A percentile compares a stretch with the other conserved stretches of the same genome.
phyloP scores from a whole-genome alignment of 2,113 vertebrate species.

The Tinamus guttatus region DNA sequence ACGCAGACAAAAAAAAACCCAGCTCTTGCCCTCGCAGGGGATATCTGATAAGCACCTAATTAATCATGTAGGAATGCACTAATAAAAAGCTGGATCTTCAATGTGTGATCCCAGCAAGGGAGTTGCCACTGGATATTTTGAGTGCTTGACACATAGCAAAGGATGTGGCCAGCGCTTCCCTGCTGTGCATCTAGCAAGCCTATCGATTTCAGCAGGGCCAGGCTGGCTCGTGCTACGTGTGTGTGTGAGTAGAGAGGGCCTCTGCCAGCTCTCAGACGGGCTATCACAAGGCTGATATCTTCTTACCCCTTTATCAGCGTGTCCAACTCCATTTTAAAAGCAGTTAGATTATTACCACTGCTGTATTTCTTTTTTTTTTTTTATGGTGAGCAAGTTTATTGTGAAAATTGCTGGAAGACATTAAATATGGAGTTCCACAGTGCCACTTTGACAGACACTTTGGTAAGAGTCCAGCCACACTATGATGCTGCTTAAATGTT shows the following conservation, averaged over 20 bases:
- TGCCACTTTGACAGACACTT: background rate
- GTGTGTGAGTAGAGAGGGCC: background rate
- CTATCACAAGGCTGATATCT: background rate
- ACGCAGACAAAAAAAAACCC: background rate
- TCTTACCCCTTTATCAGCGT: background rate
- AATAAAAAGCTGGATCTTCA: background rate
- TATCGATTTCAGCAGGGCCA: background rate
- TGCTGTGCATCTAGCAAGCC: background rate
- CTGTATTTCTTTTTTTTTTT: background rate
- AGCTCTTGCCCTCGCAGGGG: background rate
- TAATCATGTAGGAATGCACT: background rate
- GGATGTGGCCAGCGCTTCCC: background rate
- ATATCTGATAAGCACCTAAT: background rate
- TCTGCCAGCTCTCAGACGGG: background rate
- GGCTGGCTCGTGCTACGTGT: accelerated
- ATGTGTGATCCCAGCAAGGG: background rate
- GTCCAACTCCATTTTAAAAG: background rate
- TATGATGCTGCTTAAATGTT: background rate
- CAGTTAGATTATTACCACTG: background rate
- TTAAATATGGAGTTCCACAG: background rate
- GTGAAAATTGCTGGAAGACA: background rate
- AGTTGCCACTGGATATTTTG: background rate
- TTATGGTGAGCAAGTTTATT: background rate
- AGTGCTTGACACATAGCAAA: background rate
- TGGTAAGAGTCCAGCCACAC: background rate